phyloP scores from a whole-genome alignment of 1,140 invertebrate genomes.

The Rhopalosiphum maidis region DNA sequence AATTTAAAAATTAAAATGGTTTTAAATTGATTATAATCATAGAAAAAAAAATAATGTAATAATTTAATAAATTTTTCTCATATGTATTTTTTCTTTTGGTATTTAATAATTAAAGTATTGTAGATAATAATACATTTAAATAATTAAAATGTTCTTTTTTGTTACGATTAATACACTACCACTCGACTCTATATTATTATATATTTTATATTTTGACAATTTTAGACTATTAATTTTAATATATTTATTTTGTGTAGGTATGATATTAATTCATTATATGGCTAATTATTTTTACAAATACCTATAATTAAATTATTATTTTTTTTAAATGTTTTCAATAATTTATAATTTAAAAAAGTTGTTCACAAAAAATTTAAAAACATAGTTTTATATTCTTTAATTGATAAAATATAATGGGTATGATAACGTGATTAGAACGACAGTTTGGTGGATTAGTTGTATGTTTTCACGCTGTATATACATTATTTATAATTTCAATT shows the following conservation, averaged over 20 bases:
- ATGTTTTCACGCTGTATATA: conserved; percentile 15
- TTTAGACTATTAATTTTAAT: background rate
- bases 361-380: background rate
- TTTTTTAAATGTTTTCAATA: too few species aligned
- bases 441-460: background rate
- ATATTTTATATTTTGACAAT: background rate
- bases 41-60: background rate
- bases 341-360: too few species aligned
- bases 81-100: background rate
- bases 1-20: background rate
- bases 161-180: background rate
- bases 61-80: background rate
- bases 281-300: background rate
- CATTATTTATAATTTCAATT: conserved; percentile 32
- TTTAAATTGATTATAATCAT: background rate
- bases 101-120: too few species aligned
- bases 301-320: background rate
- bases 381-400: background rate
- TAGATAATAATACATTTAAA: background rate
- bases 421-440: background rate
- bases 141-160: background rate
- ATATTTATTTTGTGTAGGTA: background rate
- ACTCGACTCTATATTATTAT: background rate
- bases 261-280: background rate
- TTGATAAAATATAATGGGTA: background rate